Evolutionary conservation across 2,113 vertebrate species (phyloP).

Genomic region (Arenaria interpres): DNA sequence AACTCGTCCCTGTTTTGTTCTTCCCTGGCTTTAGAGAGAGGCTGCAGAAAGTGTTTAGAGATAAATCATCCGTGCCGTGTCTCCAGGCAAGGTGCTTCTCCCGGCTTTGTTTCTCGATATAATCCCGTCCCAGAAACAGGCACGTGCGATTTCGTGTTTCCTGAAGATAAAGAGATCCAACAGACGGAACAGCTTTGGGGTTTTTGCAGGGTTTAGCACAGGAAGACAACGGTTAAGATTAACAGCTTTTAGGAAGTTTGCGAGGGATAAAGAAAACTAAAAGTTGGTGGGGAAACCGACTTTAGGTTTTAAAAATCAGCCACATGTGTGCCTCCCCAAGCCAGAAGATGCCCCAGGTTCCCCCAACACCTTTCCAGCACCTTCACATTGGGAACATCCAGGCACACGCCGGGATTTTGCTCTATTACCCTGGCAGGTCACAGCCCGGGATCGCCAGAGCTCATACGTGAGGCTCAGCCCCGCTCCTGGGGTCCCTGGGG

Average conservation of each 20-base stretch:
- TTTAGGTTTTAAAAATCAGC: neutral
- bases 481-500: fast-evolving
- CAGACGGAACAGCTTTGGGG: neutral
- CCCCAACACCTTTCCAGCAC: fast-evolving
- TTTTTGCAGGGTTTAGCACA: slow-evolving; percentile 8
- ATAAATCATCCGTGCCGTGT: neutral
- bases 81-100: slow-evolving; percentile 48
- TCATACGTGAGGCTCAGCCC: fast-evolving
- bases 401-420: fast-evolving
- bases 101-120: neutral
- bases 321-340: fast-evolving
- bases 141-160: neutral
- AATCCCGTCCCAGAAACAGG: slow-evolving; percentile 1
- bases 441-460: neutral
- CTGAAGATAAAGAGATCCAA: slow-evolving; percentile 61
- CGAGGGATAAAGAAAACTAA: neutral
- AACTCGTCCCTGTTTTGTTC: neutral
- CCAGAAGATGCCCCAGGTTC: neutral
- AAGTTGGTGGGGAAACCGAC: neutral
- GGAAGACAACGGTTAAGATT: slow-evolving; percentile 37
- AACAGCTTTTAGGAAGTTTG: slow-evolving; percentile 10
- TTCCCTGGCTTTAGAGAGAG: neutral
- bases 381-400: neutral
- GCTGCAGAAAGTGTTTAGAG: neutral
- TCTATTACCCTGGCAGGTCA: neutral